Percentiles rank a stretch among this genome's conserved stretches.
phyloP scores from a whole-genome alignment of 2,113 vertebrate species.

The Tragelaphus buxtoni region DNA sequence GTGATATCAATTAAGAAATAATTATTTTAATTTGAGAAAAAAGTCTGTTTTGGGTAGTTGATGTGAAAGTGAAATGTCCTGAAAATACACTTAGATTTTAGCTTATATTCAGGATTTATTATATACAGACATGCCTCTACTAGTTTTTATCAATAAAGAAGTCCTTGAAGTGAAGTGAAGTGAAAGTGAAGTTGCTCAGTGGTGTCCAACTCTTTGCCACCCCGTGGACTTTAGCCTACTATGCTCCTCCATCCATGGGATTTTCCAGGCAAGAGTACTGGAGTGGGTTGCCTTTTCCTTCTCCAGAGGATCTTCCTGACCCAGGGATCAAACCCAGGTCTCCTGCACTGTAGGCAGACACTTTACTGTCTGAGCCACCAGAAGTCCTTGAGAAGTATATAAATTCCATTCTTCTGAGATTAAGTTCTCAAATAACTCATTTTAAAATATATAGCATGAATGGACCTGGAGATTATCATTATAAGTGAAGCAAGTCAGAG shows the following conservation, averaged over 20 bases:
- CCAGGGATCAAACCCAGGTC: too few species aligned
- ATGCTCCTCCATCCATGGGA: too few species aligned
- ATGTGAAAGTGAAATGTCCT: neutral
- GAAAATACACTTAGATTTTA: neutral
- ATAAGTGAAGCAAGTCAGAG: neutral
- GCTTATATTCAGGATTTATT: neutral
- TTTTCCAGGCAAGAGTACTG: too few species aligned
- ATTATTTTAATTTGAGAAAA: neutral
- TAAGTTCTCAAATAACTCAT: neutral
- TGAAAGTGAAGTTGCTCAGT: too few species aligned
- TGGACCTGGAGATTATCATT: neutral
- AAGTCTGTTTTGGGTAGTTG: neutral
- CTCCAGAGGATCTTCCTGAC: too few species aligned
- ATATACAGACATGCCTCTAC: neutral
- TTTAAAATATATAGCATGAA: neutral
- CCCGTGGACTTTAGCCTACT: too few species aligned
- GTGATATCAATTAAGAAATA: neutral
- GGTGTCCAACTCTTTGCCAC: accelerated
- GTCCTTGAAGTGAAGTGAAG: too few species aligned
- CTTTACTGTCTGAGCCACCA: too few species aligned
- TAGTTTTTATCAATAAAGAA: neutral
- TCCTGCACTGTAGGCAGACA: too few species aligned
- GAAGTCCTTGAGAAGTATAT: neutral
- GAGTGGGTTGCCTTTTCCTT: too few species aligned
- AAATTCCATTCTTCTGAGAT: neutral